Percentiles rank a stretch among this genome's conserved stretches.
Conservation (phyloP, 2,797 vertebrate genomes). For the Antennarius maculatus region DNA sequence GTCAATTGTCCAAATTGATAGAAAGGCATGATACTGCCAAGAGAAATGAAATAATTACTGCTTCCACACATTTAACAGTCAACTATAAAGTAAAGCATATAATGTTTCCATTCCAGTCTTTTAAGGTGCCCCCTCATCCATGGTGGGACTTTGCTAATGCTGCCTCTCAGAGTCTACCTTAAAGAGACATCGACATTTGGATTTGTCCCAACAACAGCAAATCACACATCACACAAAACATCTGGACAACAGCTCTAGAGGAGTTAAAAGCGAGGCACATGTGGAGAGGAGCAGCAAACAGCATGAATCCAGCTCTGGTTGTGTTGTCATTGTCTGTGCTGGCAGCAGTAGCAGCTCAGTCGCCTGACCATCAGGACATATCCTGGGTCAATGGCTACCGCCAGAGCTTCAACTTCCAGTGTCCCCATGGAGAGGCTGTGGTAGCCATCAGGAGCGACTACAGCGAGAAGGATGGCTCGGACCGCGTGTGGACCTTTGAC, state of each 20-base stretch:
- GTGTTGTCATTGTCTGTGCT: constrained; percentile 75
- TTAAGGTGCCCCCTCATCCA: constrained; percentile 65
- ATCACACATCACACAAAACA: constrained; percentile 90
- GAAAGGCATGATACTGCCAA: background rate
- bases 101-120: constrained; percentile 30
- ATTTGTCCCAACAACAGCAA: constrained; percentile 70
- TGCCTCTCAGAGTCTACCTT: constrained; percentile 83
- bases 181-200: constrained; percentile 74
- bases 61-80: constrained; percentile 15
- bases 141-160: constrained; percentile 12
- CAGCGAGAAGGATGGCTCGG: constrained; percentile 88
- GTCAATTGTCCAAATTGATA: too few relatives aligned
- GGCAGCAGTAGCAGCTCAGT: constrained; percentile 67
- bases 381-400: constrained; percentile 90
- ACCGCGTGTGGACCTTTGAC: constrained; percentile 93
- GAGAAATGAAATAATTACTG: constrained; percentile 20
- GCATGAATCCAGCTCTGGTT: constrained; percentile 84
- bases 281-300: constrained; percentile 63
- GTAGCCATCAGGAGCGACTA: constrained; percentile 92
- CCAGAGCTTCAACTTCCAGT: constrained; percentile 97
- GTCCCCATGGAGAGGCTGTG: constrained; percentile 90
- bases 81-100: constrained; percentile 46
- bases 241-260: constrained; percentile 87
- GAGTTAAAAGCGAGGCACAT: constrained; percentile 81
- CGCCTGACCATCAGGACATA: constrained; percentile 82